These are phyloP conservation scores for Tyrophagus putrescentiae DNA, from an alignment of 1,140 invertebrate genomes.

Conservation along the genomic window DNA sequence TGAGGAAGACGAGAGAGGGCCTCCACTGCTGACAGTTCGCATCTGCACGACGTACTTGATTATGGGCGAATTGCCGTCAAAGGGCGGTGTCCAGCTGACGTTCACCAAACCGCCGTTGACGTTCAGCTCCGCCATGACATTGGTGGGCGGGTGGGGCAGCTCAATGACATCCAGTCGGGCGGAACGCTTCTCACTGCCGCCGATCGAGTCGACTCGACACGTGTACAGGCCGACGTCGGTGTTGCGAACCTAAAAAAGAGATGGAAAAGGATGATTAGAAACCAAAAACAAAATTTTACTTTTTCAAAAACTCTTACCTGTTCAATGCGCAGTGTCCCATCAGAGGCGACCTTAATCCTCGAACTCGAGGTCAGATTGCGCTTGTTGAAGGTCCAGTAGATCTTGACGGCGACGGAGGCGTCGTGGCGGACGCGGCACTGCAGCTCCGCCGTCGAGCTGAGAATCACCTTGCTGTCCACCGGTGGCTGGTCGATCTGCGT, in stretches of 20 bases:
- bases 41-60: conserved; percentile 83
- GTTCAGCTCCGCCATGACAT: conserved; percentile 55
- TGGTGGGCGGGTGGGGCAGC: conserved; percentile 75
- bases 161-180: conserved; percentile 77
- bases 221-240: conserved; percentile 39
- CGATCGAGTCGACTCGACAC: conserved; percentile 58
- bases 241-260: conserved; percentile 31
- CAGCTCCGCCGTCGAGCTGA: conserved; percentile 73
- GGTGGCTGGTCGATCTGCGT: conserved; percentile 77
- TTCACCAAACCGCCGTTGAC: conserved; percentile 47
- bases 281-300: neutral
- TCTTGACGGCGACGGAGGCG: conserved; percentile 67
- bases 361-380: conserved; percentile 18
- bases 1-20: too few relatives aligned
- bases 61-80: conserved; percentile 90
- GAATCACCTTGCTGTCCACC: conserved; percentile 65
- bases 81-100: conserved; percentile 81
- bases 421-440: conserved; percentile 88
- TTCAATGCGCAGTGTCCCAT: conserved; percentile 37
- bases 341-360: conserved; percentile 31
- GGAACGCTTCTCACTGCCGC: conserved; percentile 74
- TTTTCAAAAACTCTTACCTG: conserved; percentile 25
- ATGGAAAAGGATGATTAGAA: neutral
- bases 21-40: conserved; percentile 37
- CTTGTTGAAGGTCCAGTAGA: conserved; percentile 68